Conservation (phyloP, 53 echinoderm and acorn worm species). For the Luidia sarsii region DNA sequence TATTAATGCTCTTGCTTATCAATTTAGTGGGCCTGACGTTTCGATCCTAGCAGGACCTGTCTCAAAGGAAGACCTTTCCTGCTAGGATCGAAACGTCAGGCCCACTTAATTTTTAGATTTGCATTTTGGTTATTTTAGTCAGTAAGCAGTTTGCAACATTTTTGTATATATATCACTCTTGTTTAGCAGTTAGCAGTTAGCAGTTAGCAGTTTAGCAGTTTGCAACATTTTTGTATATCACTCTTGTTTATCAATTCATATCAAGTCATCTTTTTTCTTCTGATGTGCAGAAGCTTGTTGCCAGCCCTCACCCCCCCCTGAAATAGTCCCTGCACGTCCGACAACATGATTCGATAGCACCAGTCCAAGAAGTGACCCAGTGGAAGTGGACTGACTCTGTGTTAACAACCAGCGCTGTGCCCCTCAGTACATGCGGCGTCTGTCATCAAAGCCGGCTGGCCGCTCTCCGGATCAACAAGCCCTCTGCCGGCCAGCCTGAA, state of each 20-base stretch:
- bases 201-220: not conserved
- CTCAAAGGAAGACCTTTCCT: too few relatives aligned
- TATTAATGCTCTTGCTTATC: not conserved
- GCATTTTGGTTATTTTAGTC: too few relatives aligned
- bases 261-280: not conserved
- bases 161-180: too few relatives aligned
- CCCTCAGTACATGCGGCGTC: not conserved
- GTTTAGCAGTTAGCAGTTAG: not conserved
- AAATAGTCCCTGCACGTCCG: not conserved
- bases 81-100: too few relatives aligned
- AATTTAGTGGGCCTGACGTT: too few relatives aligned
- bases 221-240: too few relatives aligned
- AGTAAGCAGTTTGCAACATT: too few relatives aligned
- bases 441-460: not conserved
- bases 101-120: too few relatives aligned
- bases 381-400: not conserved
- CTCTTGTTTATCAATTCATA: not conserved
- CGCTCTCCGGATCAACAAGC: not conserved
- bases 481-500: not conserved
- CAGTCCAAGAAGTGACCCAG: not conserved
- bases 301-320: not conserved
- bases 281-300: not conserved
- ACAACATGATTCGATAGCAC: constrained; percentile 20
- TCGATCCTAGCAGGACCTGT: too few relatives aligned
- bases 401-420: not conserved